These are phyloP conservation scores for Lucifuga dentata DNA, from an alignment of 2,113 vertebrate genomes.

Conservation along the genomic window DNA sequence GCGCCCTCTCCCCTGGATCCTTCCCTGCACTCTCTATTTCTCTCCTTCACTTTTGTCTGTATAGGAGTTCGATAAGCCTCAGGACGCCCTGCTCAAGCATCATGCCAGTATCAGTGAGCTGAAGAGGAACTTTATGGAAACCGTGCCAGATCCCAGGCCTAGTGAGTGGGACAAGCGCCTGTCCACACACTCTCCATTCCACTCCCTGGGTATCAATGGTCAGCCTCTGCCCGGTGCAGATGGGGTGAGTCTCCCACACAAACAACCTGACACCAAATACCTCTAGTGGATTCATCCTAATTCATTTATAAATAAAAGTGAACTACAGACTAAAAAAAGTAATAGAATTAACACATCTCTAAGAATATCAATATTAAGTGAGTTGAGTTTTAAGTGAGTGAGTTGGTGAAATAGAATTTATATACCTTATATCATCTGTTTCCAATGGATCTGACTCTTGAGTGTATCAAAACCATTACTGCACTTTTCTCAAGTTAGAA, in stretches of 20 bases:
- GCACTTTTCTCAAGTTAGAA: neutral
- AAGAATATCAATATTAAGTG: slow-evolving; percentile 21
- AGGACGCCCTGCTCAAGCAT: slow-evolving; percentile 92
- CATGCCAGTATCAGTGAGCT: slow-evolving; percentile 96
- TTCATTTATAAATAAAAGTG: too few species aligned
- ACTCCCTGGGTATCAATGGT: slow-evolving; percentile 78
- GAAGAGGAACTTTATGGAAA: slow-evolving; percentile 97
- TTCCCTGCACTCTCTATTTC: neutral
- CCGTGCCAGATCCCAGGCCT: slow-evolving; percentile 87
- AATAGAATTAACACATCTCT: too few species aligned
- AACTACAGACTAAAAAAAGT: too few species aligned
- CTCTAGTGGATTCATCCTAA: neutral
- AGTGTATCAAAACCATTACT: slow-evolving; percentile 13
- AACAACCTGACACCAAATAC: neutral
- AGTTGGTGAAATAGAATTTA: slow-evolving; percentile 5
- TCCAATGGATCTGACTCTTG: slow-evolving; percentile 3
- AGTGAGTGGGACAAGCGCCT: slow-evolving; percentile 98
- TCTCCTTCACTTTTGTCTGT: neutral
- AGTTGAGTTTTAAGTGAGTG: too few species aligned
- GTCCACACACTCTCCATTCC: slow-evolving; percentile 93
- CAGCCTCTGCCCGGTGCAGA: slow-evolving; percentile 79
- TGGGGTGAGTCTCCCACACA: slow-evolving; percentile 86
- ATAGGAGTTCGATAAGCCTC: slow-evolving; percentile 92
- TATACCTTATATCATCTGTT: neutral
- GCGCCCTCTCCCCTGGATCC: neutral